Evolutionary conservation across 2,797 vertebrate species (phyloP).

Genomic region (Melanotaenia pygmaea): DNA sequence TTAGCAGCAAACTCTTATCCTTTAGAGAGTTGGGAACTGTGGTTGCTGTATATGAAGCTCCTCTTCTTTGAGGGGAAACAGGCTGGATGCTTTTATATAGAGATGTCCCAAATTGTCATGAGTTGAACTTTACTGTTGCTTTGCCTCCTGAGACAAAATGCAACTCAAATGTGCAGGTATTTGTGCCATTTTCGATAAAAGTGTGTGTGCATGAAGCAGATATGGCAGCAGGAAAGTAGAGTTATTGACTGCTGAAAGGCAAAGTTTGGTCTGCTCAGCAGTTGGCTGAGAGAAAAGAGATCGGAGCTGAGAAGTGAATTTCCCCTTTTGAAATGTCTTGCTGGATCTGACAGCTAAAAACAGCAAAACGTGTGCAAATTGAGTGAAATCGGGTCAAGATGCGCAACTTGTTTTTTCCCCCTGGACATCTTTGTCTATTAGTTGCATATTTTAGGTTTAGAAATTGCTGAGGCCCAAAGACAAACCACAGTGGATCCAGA

Average conservation of each 20-base stretch:
- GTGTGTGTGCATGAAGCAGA: not conserved
- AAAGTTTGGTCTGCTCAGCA: conserved; percentile 64
- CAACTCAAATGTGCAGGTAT: conserved; percentile 21
- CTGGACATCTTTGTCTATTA: conserved; percentile 11
- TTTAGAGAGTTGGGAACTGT: conserved; percentile 12
- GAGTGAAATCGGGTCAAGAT: conserved; percentile 25
- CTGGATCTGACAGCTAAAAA: conserved; percentile 39
- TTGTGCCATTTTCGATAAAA: conserved; percentile 5
- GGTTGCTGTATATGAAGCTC: conserved; percentile 2
- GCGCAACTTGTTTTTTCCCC: conserved; percentile 17
- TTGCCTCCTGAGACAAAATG: conserved; percentile 48
- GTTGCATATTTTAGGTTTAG: conserved; percentile 52
- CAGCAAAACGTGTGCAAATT: conserved; percentile 10
- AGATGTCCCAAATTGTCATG: conserved; percentile 35
- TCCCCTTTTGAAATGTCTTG: conserved; percentile 47
- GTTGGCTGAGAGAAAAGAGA: conserved; percentile 53
- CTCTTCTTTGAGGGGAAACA: conserved; percentile 24
- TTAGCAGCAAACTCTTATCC: conserved; percentile 18
- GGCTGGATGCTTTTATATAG: conserved; percentile 43
- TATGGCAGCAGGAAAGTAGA: conserved; percentile 22
- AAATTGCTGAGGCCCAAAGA: conserved; percentile 12
- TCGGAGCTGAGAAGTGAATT: conserved; percentile 30
- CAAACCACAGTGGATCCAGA: conserved; percentile 8
- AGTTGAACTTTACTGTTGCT: conserved; percentile 33
- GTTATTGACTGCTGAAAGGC: conserved; percentile 21